Evolutionary conservation across 2,113 vertebrate species (phyloP), one percentile per base, ranked within the genome.

Genomic region (Orientallactaga bullata): DNA sequence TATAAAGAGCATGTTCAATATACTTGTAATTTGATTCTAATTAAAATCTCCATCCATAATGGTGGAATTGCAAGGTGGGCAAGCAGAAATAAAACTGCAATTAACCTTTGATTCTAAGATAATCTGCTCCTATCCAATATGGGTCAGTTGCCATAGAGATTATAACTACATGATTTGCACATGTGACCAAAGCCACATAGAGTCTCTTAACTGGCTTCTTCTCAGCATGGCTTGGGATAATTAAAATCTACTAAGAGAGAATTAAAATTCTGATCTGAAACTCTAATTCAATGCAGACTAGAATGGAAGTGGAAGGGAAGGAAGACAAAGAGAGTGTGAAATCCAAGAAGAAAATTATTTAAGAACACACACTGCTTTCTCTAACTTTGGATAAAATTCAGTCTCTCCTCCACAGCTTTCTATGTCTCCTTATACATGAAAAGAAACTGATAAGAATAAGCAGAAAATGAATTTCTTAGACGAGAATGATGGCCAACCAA

Each of bases 121-220:
- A 95, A 97, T 97, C 95, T 97, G 94, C 77, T 97, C 92, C 96
- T 93, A 61, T 77, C 74, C 94, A 95, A 96, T 87, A 61, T 16
- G 94, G 96, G 90, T 97, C 96, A 98, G 97, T 98, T 98, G 95
- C 98, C 97, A 98, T 97, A 98, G 98, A 96, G 94, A 98, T 97
- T 80, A 94, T 96, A 97, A 85, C 83, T 97, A 91, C 4, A 1
- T 94, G 97, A 95, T 97, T 96, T 97, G 95, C 96, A 97, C 96
- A 97, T 97, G 95, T 95, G 96, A 97, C 96, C 91, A 95, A 96
- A 96, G 96, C 42, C 0, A 0, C 79, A 95, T 83, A 89, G 90
- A 97, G 81, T 86, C 69, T 97, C 97, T 93, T 51, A 96, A 96
- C 93, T 42, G 76, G 94, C 78, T 95, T 95, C 92, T 73, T 96